These are phyloP conservation scores for Hipposideros armiger DNA, from an alignment of 2,113 vertebrate genomes.

Conservation along the genomic window DNA sequence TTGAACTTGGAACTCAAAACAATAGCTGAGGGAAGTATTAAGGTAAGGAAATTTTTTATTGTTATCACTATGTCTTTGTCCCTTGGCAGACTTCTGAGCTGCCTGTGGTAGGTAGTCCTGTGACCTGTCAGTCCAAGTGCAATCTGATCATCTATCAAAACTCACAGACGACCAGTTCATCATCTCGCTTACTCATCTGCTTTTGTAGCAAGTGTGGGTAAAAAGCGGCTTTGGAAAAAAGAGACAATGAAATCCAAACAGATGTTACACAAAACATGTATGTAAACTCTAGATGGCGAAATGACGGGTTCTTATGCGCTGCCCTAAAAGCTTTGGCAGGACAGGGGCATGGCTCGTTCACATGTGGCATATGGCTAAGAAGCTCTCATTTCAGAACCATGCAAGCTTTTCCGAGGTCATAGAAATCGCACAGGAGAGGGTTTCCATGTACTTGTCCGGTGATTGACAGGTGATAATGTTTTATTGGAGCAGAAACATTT, in stretches of 20 bases:
- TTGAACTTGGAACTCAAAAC: not conserved
- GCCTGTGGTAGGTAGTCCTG: not conserved
- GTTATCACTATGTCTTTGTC: not conserved
- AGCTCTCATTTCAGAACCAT: not conserved
- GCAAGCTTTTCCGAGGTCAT: not conserved
- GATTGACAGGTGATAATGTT: slow-evolving; percentile 61
- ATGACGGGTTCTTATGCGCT: fast-evolving
- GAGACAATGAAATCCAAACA: not conserved
- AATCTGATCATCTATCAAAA: not conserved
- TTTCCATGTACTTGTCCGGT: not conserved
- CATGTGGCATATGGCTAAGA: not conserved
- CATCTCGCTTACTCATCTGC: not conserved
- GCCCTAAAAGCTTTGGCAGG: not conserved
- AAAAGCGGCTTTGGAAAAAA: not conserved
- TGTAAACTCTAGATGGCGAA: not conserved
- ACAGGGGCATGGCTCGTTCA: fast-evolving
- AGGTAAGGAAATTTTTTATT: too few species aligned
- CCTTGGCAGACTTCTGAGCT: not conserved
- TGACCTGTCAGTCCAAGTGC: too few species aligned
- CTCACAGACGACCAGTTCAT: fast-evolving
- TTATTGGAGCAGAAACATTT: slow-evolving; percentile 62
- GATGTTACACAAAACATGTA: not conserved
- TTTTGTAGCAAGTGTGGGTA: not conserved
- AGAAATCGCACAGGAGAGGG: not conserved
- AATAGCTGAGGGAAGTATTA: not conserved